Percentiles rank a stretch among this genome's conserved stretches.
Evolutionary conservation across 2,797 vertebrate genomes (phyloP).

Genomic region (Acrossocheilus wenchowensis): DNA sequence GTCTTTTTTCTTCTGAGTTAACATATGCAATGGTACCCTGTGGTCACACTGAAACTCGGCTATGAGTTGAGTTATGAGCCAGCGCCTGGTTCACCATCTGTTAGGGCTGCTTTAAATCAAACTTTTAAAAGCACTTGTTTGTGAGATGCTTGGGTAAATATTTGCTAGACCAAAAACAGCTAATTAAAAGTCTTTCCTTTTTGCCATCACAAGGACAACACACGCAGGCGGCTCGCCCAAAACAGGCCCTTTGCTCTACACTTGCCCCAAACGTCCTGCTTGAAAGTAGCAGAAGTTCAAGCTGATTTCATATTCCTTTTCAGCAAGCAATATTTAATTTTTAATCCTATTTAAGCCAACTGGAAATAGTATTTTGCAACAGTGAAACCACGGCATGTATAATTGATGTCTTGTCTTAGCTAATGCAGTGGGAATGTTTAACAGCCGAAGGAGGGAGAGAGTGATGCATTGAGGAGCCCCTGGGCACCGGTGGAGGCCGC

Average conservation of each 20-base stretch:
- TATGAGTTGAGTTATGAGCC: slow-evolving; percentile 40
- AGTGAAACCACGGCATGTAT: slow-evolving; percentile 67
- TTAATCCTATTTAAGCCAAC: slow-evolving; percentile 66
- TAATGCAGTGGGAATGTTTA: slow-evolving; percentile 64
- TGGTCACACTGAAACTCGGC: slow-evolving; percentile 41
- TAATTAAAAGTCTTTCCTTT: slow-evolving; percentile 53
- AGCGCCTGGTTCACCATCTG: slow-evolving; percentile 34
- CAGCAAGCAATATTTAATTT: slow-evolving; percentile 67
- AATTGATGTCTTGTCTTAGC: slow-evolving; percentile 65
- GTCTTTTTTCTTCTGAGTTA: slow-evolving; percentile 29
- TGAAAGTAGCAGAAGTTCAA: slow-evolving; percentile 56
- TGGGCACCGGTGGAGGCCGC: slow-evolving; percentile 46
- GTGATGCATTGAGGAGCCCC: slow-evolving; percentile 47
- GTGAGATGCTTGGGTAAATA: slow-evolving; percentile 58
- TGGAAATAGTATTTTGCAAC: slow-evolving; percentile 71
- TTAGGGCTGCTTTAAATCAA: slow-evolving; percentile 37
- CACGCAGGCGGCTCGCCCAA: slow-evolving; percentile 11
- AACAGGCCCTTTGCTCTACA: slow-evolving; percentile 40
- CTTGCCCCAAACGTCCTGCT: slow-evolving; percentile 46
- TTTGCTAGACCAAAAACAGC: slow-evolving; percentile 55
- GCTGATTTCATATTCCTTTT: slow-evolving; percentile 64
- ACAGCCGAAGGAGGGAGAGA: slow-evolving; percentile 34
- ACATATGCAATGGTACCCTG: slow-evolving; percentile 9
- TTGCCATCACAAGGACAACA: slow-evolving; percentile 40
- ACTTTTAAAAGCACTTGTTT: slow-evolving; percentile 49